A percentile compares a stretch with the other conserved stretches of the same genome.
phyloP scores from a whole-genome alignment of 2,888 invertebrate species.

The Ophioninae sp. region DNA sequence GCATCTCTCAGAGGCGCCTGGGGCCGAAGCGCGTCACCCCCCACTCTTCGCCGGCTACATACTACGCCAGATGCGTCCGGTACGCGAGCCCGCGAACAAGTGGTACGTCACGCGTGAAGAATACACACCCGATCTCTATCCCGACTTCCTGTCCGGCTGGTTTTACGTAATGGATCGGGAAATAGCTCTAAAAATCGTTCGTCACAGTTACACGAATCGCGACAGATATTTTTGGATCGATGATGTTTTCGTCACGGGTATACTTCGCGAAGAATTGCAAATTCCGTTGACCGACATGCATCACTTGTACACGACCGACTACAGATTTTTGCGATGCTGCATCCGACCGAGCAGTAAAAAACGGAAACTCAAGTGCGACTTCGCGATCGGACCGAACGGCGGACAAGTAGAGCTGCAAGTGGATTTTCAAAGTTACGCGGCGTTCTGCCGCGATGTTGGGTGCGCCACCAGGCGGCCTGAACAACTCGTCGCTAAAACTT shows the following conservation, averaged over 20 bases:
- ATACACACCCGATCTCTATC: slow-evolving; percentile 85
- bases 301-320: slow-evolving; percentile 86
- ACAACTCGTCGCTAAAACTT: slow-evolving; percentile 68
- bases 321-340: slow-evolving; percentile 89
- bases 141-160: slow-evolving; percentile 92
- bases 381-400: slow-evolving; percentile 90
- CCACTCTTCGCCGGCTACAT: slow-evolving; percentile 83
- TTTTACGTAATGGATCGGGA: slow-evolving; percentile 89
- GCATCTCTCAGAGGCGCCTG: neutral
- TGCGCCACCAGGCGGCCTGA: slow-evolving; percentile 55
- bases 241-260: slow-evolving; percentile 92
- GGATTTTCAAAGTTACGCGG: slow-evolving; percentile 85
- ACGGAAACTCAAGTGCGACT: slow-evolving; percentile 83
- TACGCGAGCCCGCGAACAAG: slow-evolving; percentile 87
- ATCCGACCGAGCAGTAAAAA: slow-evolving; percentile 81
- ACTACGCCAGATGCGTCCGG: slow-evolving; percentile 85
- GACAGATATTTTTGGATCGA: slow-evolving; percentile 94
- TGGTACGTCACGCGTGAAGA: slow-evolving; percentile 90
- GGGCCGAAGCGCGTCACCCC: neutral
- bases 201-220: slow-evolving; percentile 82
- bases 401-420: slow-evolving; percentile 87
- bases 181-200: slow-evolving; percentile 84
- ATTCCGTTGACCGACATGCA: slow-evolving; percentile 84
- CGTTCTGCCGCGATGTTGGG: slow-evolving; percentile 81
- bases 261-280: slow-evolving; percentile 84